Base-by-base conservation (phyloP, 37 sponge, comb jelly and placozoan species). In the Agelas oroides region DNA sequence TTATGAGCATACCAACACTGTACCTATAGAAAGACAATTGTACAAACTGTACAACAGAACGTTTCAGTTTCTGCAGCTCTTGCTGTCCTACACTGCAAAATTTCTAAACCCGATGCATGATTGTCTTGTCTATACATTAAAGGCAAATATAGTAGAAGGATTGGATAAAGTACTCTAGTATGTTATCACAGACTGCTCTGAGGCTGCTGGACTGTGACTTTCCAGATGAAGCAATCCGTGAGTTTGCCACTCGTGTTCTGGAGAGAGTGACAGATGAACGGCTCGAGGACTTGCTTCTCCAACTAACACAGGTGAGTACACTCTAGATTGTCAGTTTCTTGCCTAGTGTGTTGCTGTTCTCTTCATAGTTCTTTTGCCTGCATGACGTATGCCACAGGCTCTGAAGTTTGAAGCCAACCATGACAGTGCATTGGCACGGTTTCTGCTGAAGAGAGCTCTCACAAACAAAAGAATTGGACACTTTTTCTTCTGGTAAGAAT, bases 321-420 rank as follows among this genome's bases (percentile, higher is more conserved):
- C 36, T 21, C 17, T 12, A 46, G 6, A 46, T 8, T 46, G 46
- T 46, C 3, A 46, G 3, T 12, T 12, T 46, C 8, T 12, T 46
- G 46, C 3, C 8, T 12, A 12, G 46, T 46, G 3, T 46, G 46
- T 46, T 46, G 46, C 3, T 46, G n/a, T n/a, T n/a, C n/a, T n/a
- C n/a, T n/a, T n/a, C n/a, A n/a, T n/a, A n/a, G n/a, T n/a, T n/a
- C n/a, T n/a, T n/a, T n/a, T n/a, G n/a, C n/a, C n/a, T n/a, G n/a
- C n/a, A n/a, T n/a, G n/a, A n/a, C n/a, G n/a, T 46, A 46, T 46
- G 8, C 39, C 17, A 2, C 36, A 95, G 95, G 92, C 84, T 3
- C 81, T 96, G 33, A 96, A 96, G 88, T 96, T 93, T 82, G 97
- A 96, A 75, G 72, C 89, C 16, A 63, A 82, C 34, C 92, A 91